Evolutionary conservation across 2,113 vertebrate genomes (phyloP).

Genomic region (Vicugna pacos): DNA sequence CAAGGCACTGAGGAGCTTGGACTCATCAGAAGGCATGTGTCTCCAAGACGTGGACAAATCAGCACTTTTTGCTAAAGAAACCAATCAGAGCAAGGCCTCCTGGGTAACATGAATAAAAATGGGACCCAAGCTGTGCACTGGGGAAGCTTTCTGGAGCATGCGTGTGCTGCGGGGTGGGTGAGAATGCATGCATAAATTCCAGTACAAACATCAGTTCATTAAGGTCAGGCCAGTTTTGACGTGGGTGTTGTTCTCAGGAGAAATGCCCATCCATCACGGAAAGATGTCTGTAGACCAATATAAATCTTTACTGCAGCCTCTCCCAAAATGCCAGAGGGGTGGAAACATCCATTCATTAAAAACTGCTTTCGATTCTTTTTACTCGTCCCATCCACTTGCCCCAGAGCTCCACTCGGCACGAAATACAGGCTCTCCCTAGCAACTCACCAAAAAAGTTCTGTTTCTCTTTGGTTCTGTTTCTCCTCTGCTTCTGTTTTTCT

Average conservation of each 20-base stretch:
- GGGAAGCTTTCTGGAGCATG: background rate
- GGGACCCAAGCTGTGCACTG: background rate
- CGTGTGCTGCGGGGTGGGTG: background rate
- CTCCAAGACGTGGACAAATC: background rate
- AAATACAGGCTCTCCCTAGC: background rate
- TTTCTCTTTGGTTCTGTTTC: too few relatives aligned
- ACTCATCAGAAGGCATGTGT: fast-evolving
- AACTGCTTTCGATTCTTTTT: background rate
- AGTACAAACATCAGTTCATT: too few relatives aligned
- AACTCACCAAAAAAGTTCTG: background rate
- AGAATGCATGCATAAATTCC: background rate
- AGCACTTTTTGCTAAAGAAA: background rate
- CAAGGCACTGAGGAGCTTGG: background rate
- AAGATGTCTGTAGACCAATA: background rate
- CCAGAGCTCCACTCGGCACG: background rate
- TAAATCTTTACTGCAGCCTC: background rate
- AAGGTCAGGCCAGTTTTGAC: background rate
- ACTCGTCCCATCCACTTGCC: background rate
- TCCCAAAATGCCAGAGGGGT: background rate
- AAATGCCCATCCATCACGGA: background rate
- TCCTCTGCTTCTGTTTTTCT: background rate
- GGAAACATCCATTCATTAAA: background rate
- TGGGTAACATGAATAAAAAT: background rate
- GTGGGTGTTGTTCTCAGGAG: background rate
- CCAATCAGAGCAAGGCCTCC: background rate